Conservation (phyloP, 2,797 vertebrate species). For the Vultur gryphus region DNA sequence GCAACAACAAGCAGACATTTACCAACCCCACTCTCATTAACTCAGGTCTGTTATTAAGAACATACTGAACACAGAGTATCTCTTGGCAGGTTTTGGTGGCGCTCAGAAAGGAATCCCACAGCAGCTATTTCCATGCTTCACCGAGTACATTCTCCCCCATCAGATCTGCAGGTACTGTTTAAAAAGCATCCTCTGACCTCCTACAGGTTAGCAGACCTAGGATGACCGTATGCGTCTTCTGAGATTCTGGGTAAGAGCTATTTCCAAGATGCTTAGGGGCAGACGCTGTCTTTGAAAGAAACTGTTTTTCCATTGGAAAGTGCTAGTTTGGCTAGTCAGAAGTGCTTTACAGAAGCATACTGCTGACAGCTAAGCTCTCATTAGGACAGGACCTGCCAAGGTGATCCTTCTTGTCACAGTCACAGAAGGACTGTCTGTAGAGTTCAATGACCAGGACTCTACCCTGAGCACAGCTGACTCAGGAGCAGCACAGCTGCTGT, state of each 20-base stretch:
- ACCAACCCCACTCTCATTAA: background rate
- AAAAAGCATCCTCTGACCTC: background rate
- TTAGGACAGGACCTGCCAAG: background rate
- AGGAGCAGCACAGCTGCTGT: background rate
- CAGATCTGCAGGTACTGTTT: background rate
- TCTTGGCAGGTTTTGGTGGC: background rate
- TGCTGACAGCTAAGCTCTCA: background rate
- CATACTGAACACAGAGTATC: background rate
- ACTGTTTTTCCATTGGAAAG: background rate
- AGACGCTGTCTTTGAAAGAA: background rate
- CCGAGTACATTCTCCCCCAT: background rate
- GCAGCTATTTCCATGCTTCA: background rate
- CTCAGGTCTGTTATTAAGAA: background rate
- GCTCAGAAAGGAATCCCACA: background rate
- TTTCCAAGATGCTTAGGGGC: background rate
- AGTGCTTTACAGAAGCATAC: background rate
- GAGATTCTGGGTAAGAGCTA: background rate
- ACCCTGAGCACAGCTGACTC: background rate
- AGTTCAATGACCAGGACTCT: background rate
- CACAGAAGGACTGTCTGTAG: background rate
- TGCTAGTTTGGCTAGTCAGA: background rate
- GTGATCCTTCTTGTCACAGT: background rate
- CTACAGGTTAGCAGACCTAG: background rate
- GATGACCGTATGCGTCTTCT: background rate
- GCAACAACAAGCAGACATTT: background rate